Conservation (phyloP, 1,140 invertebrate genomes). For the Panagrolaimus sp. region DNA sequence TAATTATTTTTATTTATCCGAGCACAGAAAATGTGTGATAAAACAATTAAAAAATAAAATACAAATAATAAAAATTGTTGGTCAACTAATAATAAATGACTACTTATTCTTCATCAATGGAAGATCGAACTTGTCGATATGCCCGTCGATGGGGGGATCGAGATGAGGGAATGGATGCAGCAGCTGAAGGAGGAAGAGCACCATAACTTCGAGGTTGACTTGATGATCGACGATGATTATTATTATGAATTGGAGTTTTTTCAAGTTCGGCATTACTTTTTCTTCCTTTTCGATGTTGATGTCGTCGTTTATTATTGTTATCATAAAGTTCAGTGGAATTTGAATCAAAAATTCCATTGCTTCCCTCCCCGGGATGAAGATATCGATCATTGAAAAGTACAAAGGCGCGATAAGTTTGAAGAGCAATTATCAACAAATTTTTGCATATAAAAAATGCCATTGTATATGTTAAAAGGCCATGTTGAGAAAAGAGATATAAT, state of each 20-base stretch:
- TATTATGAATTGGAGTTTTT: background rate
- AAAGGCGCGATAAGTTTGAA: slow-evolving; percentile 55
- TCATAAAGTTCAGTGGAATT: background rate
- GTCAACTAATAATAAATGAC: too few species aligned
- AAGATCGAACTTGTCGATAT: background rate
- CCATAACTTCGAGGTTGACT: slow-evolving; percentile 2
- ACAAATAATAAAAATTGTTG: too few species aligned
- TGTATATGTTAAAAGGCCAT: slow-evolving; percentile 53
- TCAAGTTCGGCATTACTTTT: background rate
- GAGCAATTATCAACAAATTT: slow-evolving; percentile 54
- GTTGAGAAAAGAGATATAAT: slow-evolving; percentile 47
- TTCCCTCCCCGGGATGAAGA: slow-evolving; percentile 31
- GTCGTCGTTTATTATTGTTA: background rate
- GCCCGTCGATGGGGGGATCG: slow-evolving; percentile 1
- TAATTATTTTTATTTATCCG: too few species aligned
- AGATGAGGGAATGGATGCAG: too few species aligned
- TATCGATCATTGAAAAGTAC: slow-evolving; percentile 59
- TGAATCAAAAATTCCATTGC: background rate
- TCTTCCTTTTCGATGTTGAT: background rate
- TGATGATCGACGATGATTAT: slow-evolving; percentile 1
- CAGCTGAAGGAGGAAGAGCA: background rate
- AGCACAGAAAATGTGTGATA: too few species aligned
- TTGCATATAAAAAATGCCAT: slow-evolving; percentile 58
- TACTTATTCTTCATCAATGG: background rate
- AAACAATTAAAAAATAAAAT: too few species aligned